Evolutionary conservation across 2,888 invertebrate species (phyloP), one percentile per base, ranked within the genome.

Genomic region (Anodontia alba): DNA sequence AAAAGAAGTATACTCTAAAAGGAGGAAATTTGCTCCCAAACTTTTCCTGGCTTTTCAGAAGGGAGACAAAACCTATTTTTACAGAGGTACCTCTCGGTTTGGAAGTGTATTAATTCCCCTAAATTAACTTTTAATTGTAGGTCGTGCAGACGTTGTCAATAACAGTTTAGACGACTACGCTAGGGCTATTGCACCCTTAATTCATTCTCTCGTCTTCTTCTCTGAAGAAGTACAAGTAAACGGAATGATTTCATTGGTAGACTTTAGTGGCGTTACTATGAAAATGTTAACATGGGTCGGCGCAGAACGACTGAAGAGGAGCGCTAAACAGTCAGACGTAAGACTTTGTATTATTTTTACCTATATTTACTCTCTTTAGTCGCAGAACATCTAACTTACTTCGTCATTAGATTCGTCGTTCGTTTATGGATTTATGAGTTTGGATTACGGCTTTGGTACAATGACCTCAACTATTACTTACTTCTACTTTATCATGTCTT

Each of bases 221-320:
- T 5, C 8, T n/a, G 51, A 51, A n/a, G 51, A 51, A 17, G 51
- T 5, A 12, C 51, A 51, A 62, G 80, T 80, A 12, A 74, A 78
- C 36, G 83, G 83, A 17, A 80, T 80, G 31, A 80, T 78, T 43
- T 78, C 80, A 29, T 70, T 83, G 12, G 80, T 80, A 76, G 83
- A 83, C 49, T 83, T 80, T 66, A 78, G 78, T 5, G 49, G 80
- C 12, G 80, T 80, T 17, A 83, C 80, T 2, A 78, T 78, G 76
- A 80, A 80, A 38, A 80, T 80, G 68, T 62, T 83, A 31, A 76
- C 80, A n/a, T 80, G 77, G 38, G 80, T 78, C 1, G 80, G 80
- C n/a, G 49, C 73, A 10, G 80, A 83, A 5, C 17, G 20, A 10
- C 7, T 51, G 8, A 51, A 51, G 20, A 51, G 51, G 23, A 17